Conservation (phyloP, 2,888 invertebrate genomes). For the Drosophila neotestacea region DNA sequence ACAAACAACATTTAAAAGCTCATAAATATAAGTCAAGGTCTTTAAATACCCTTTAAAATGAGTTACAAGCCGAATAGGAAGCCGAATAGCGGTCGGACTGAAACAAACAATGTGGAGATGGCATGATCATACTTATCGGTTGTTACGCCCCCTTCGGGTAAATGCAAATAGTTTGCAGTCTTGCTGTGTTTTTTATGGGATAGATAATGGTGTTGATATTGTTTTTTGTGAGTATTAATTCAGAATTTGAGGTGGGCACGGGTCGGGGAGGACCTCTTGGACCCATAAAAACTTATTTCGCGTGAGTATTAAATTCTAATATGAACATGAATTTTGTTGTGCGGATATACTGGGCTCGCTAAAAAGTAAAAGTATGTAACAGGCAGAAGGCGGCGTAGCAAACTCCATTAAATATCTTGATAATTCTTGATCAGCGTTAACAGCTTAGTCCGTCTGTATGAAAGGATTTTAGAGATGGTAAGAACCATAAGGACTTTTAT, state of each 20-base stretch:
- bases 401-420: too few species aligned
- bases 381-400: too few species aligned
- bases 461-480: too few species aligned
- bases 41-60: slow-evolving; percentile 57
- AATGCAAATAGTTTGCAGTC: slow-evolving; percentile 24
- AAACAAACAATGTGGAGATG: background rate
- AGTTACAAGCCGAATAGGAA: background rate
- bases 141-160: slow-evolving; percentile 27
- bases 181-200: slow-evolving; percentile 41
- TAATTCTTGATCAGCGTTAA: too few species aligned
- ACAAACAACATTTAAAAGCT: slow-evolving; percentile 21
- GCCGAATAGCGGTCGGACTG: background rate
- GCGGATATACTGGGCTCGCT: too few species aligned
- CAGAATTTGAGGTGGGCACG: background rate
- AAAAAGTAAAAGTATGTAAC: too few species aligned
- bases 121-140: slow-evolving; percentile 34
- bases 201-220: slow-evolving; percentile 12
- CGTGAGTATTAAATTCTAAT: too few species aligned
- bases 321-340: too few species aligned
- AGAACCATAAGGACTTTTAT: too few species aligned
- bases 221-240: background rate
- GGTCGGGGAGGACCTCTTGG: too few species aligned
- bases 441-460: too few species aligned
- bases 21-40: slow-evolving; percentile 67
- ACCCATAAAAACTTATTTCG: too few species aligned